Evolutionary conservation across 1,140 invertebrate species (phyloP).

Genomic region (Euschistus heros): DNA sequence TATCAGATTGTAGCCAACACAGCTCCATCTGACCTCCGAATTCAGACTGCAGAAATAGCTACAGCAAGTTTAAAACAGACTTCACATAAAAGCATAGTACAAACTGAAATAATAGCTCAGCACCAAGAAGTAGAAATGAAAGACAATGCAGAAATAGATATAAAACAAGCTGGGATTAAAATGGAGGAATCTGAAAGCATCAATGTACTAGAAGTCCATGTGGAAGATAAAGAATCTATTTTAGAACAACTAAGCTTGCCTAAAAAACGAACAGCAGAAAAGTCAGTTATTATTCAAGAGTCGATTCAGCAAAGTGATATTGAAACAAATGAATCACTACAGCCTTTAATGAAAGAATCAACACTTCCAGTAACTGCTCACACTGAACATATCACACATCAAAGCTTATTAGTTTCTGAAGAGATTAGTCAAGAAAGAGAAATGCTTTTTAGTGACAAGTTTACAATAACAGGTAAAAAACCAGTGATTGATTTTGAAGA

Average conservation of each 20-base stretch:
- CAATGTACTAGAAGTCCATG: conserved; percentile 28
- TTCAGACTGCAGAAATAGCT: conserved; percentile 29
- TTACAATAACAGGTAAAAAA: conserved; percentile 32
- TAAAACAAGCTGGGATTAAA: conserved; percentile 32
- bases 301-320: conserved; percentile 35
- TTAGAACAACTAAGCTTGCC: conserved; percentile 31
- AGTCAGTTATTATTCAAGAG: conserved; percentile 32
- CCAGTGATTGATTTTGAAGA: conserved; percentile 35
- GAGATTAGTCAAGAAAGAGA: conserved; percentile 38
- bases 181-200: conserved; percentile 31
- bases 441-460: conserved; percentile 33
- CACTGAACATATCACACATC: conserved; percentile 31
- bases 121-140: conserved; percentile 42
- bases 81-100: conserved; percentile 40
- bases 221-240: conserved; percentile 36
- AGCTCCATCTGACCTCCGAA: conserved; percentile 33
- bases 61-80: conserved; percentile 38
- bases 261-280: conserved; percentile 31
- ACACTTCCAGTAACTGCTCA: conserved; percentile 30
- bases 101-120: conserved; percentile 38
- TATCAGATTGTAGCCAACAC: conserved; percentile 37
- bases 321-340: conserved; percentile 25
- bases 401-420: conserved; percentile 36
- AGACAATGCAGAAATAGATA: conserved; percentile 31
- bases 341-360: conserved; percentile 25